Evolutionary conservation across 23 tunicate species (phyloP), one percentile per base, ranked within the genome.

Genomic region (Clavelina lepadiformis): DNA sequence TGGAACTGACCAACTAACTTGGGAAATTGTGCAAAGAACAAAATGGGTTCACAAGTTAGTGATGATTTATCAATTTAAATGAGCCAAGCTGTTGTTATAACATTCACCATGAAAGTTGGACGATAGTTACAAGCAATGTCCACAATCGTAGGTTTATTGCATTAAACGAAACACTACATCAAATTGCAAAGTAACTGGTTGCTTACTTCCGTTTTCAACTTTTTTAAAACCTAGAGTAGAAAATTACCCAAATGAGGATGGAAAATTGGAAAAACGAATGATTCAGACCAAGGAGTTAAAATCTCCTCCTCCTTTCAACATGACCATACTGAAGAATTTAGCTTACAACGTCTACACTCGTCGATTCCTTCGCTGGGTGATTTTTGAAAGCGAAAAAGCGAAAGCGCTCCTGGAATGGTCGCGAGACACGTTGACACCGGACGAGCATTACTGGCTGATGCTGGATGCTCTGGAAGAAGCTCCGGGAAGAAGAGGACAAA

Each of bases 381-480:
- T 83, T 1, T 46, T 51, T 21, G 74, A 83, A 8, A 68, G 91
- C 33, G 47, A 64, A 19, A 53, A 60, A 23, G 91, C 83, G 15
- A 37, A 46, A 33, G 76, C 71, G 0, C 56, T 83, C 25, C 65
- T 83, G 46, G 71, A 75, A 18, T 83, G 91, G 91, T 83, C 91
- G 33, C 23, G 28, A 24, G 81, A 83, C 35, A 83, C 91, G 18
- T 8, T 46, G 34, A 66, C 72, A 25, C 94, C 94, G 3, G 94
- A 85, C 32, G 94, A 85, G 50, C 83, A 76, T 63, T 71, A 36
- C 41, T 85, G 94, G 94, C 35, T 51, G 28, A 63, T 71, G 84
- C 52, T 85, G 47, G 67, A 77, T 20, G 28, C 55, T 32, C 33
- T 67, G 25, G 77, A 58, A 21, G 71, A 68, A 0, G 94, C 84